Evolutionary conservation across 2,113 vertebrate genomes (phyloP), one percentile per base, ranked within the genome.

Genomic region (Pedetes capensis): DNA sequence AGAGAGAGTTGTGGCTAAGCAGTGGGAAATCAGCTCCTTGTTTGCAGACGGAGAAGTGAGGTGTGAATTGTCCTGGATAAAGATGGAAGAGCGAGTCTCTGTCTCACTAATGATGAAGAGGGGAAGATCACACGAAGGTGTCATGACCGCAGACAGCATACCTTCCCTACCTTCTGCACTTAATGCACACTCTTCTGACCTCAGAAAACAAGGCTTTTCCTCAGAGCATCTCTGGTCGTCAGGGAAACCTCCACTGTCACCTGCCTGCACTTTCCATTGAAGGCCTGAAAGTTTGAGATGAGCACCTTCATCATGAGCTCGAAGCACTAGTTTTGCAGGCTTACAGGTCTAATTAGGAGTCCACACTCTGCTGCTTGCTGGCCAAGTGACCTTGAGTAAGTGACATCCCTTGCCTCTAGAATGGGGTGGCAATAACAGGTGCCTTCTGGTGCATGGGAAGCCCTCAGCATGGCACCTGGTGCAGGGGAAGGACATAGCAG

Each of bases 381-480:
- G 37, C 87, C 32, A 9, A 0, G 18, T 44, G 51, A 47, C 89
- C 55, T 64, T n/a, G 66, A 81, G 8, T 11, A 3, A n/a, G 8
- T 17, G 76, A 49, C 39, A 18, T 47, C 2, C 42, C n/a, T 66
- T 14, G 0, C 61, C 47, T 69, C 25, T 37, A 76, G 74, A 64
- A 59, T 0, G 16, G 29, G 42, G 53, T 59, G 22, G 59, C 6
- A 20, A 42, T 1, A 23, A 42, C 42, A 4, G 20, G 25, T 42
- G 32, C 18, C 18, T 2, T 0, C 6, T 1, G n/a, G 20, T 4
- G 11, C 25, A 2, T 0, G 1, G 8, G 14, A 34, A 51, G 37
- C 47, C 47, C 49, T 64, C 17, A 17, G 71, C 11, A 2, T 51
- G 49, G 55, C 4, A 3, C 49, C 76, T 17, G 7, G 39, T 29